These are phyloP conservation scores for Coelopa pilipes DNA, from an alignment of 2,888 invertebrate genomes.

Conservation along the genomic window DNA sequence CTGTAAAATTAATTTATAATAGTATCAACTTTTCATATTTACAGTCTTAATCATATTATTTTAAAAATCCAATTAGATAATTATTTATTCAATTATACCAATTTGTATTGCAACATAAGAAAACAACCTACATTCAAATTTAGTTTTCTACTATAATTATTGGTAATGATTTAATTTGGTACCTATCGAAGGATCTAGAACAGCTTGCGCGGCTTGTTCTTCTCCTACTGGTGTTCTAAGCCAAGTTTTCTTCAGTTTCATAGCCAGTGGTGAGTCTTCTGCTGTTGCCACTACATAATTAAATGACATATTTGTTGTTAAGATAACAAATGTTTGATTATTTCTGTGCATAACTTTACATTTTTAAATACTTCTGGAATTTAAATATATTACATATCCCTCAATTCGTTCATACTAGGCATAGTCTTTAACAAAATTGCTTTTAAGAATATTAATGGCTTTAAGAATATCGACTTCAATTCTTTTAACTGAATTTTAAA, in stretches of 20 bases:
- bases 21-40: not conserved
- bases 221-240: conserved; percentile 77
- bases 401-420: no score
- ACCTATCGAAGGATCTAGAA: conserved; percentile 76
- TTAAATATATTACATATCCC: no score
- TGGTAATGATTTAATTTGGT: conserved; percentile 48
- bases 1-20: conserved; percentile 61
- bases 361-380: no score
- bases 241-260: conserved; percentile 79
- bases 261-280: conserved; percentile 75
- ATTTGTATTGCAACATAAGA: conserved; percentile 6
- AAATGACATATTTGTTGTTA: conserved; percentile 39
- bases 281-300: conserved; percentile 73
- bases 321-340: conserved; percentile 18
- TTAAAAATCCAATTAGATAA: conserved; percentile 19
- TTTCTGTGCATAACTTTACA: not conserved
- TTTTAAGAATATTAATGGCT: no score
- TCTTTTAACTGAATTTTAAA: no score
- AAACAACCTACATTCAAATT: conserved; percentile 41
- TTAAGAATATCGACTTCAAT: no score
- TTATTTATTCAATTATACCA: conserved; percentile 6
- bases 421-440: no score
- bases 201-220: conserved; percentile 76
- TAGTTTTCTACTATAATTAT: conserved; percentile 35
- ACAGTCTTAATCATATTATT: not conserved